These are phyloP conservation scores for Lucinisca nassula DNA, from an alignment of 2,888 invertebrate species.

Conservation along the genomic window DNA sequence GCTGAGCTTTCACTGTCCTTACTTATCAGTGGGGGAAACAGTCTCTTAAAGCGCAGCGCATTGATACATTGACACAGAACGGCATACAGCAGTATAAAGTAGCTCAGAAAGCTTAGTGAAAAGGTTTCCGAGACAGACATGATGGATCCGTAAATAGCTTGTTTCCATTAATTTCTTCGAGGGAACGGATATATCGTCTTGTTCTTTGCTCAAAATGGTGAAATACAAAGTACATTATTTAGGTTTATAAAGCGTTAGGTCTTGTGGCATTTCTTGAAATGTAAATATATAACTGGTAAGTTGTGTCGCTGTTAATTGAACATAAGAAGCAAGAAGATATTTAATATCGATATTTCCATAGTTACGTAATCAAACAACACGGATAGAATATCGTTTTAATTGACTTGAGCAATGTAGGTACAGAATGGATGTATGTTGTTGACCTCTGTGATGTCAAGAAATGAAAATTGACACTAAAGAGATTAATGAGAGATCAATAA, in stretches of 20 bases:
- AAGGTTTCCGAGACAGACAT: not conserved
- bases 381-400: not conserved
- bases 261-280: no score
- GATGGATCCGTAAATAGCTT: constrained; percentile 1
- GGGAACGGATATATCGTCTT: not conserved
- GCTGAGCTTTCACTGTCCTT: no score
- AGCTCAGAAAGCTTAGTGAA: not conserved
- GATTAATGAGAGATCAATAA: no score
- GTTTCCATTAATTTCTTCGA: not conserved
- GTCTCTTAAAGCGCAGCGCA: no score
- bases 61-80: not conserved
- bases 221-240: not conserved
- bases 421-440: no score
- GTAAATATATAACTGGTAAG: no score
- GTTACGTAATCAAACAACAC: not conserved
- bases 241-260: no score
- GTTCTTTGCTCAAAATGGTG: not conserved
- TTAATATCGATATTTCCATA: not conserved
- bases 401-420: no score
- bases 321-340: not conserved
- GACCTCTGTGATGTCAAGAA: no score
- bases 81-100: not conserved
- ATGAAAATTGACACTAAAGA: no score
- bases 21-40: no score
- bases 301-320: no score